Evolutionary conservation across 2,113 vertebrate species (phyloP), one percentile per base, ranked within the genome.

Genomic region (Strix aluco): DNA sequence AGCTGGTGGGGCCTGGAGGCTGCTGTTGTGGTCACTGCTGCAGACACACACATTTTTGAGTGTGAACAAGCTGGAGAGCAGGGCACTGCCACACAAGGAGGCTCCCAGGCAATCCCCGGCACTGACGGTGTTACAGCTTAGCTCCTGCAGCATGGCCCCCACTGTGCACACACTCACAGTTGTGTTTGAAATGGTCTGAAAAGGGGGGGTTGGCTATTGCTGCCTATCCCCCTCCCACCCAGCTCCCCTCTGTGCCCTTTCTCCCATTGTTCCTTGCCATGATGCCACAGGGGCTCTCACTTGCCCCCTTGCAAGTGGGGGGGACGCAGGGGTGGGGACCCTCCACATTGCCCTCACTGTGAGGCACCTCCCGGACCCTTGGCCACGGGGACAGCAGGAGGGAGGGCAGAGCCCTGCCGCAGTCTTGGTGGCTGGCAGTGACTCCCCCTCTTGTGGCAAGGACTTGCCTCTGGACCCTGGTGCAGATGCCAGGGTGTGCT

Each of bases 391-490:
- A 63, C 54, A 70, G 92, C 1, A 1, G 32, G 49, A 84, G 15
- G 27, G 30, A 93, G 38, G 38, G 59, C 66, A 83, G 32, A 78
- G 52, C 34, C 63, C 34, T 51, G 63, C 30, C 5, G 10, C 34
- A 70, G 77, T 62, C 63, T 57, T 27, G 32, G 44, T 19, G 66
- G 44, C 32, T 11, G 3, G 38, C 65, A 74, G n/a, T 36, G 61
- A 49, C 58, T 55, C 23, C 38, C 12, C 20, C 29, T 51, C 22
- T 71, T 19, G 9, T 1, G 1, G 38, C 71, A 54, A 83, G 67
- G 58, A 42, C 30, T 61, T 4, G 8, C 12, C 49, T 63, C 49
- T 6, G 16, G 58, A 58, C 7, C 4, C 51, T 0, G 0, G 47
- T 15, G 26, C 57, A 36, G 47, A n/a, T 3, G 5, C 51, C 11